Evolutionary conservation across 1,140 invertebrate genomes (phyloP).

Genomic region (Drosophila lini): DNA sequence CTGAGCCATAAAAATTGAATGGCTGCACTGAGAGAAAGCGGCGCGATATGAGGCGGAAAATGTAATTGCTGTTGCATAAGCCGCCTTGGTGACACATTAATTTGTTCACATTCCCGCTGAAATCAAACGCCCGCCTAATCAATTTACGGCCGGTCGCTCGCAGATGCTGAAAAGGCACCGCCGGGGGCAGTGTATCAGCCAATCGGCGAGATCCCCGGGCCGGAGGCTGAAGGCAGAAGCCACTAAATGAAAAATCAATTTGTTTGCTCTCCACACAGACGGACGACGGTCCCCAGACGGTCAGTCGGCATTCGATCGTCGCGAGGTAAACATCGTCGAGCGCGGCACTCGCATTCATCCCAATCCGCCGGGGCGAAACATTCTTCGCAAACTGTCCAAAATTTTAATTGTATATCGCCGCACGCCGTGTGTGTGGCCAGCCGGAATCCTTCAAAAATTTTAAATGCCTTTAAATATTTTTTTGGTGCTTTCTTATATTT

Average conservation of each 20-base stretch:
- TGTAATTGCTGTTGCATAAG: background rate
- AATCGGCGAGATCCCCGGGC: slow-evolving; percentile 22
- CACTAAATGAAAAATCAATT: slow-evolving; percentile 80
- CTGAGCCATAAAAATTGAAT: slow-evolving; percentile 33
- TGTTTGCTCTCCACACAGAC: slow-evolving; percentile 55
- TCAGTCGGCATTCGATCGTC: slow-evolving; percentile 68
- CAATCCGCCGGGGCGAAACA: slow-evolving; percentile 13
- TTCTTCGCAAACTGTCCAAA: slow-evolving; percentile 21
- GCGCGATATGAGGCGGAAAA: background rate
- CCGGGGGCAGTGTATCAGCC: slow-evolving; percentile 50
- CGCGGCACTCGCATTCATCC: background rate
- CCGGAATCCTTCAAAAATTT: slow-evolving; percentile 5
- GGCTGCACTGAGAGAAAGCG: slow-evolving; percentile 53
- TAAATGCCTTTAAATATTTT: slow-evolving; percentile 12
- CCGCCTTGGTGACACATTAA: slow-evolving; percentile 41
- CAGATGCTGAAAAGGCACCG: slow-evolving; percentile 21
- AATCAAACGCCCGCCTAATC: slow-evolving; percentile 68
- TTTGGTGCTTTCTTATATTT: slow-evolving; percentile 31
- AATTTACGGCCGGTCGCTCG: slow-evolving; percentile 42
- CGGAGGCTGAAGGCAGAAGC: slow-evolving; percentile 34
- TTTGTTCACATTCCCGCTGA: slow-evolving; percentile 44
- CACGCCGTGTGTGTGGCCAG: slow-evolving; percentile 21
- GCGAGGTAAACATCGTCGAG: slow-evolving; percentile 43
- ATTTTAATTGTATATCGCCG: slow-evolving; percentile 33
- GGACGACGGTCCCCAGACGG: slow-evolving; percentile 44